Evolutionary conservation across 2,113 vertebrate species (phyloP).

Genomic region (Ctenodactylus gundi): DNA sequence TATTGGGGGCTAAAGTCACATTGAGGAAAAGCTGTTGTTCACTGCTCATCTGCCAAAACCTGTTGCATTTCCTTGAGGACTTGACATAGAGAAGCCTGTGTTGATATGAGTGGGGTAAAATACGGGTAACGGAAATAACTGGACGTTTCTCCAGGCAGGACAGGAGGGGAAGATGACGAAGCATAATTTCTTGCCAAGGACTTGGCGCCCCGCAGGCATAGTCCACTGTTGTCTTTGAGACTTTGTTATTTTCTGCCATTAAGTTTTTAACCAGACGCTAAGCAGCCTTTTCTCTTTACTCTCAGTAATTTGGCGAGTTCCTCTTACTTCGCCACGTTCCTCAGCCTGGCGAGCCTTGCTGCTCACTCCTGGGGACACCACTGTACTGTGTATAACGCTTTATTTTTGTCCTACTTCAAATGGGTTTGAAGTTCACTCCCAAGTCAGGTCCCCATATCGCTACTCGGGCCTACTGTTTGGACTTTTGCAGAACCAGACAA

Average conservation of each 20-base stretch:
- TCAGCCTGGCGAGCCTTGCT: neutral
- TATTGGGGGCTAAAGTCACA: neutral
- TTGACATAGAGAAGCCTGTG: neutral
- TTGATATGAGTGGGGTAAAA: neutral
- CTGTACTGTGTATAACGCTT: neutral
- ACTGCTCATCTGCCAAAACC: neutral
- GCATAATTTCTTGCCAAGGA: neutral
- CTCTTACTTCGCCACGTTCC: neutral
- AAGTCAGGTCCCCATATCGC: neutral
- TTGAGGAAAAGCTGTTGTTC: neutral
- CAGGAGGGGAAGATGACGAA: neutral
- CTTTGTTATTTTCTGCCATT: neutral
- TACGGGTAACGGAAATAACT: neutral
- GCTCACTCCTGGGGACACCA: neutral
- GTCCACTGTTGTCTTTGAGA: neutral
- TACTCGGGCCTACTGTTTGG: neutral
- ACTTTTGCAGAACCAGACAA: neutral
- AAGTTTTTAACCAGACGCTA: neutral
- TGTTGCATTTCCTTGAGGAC: neutral
- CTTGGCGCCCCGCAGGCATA: neutral
- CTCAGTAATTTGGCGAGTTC: neutral
- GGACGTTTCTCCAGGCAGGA: neutral
- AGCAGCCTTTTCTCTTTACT: neutral
- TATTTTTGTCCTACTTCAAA: neutral
- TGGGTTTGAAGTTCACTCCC: neutral